phyloP scores from a whole-genome alignment of 2,113 vertebrate genomes.

The Poicephalus meyeri region DNA sequence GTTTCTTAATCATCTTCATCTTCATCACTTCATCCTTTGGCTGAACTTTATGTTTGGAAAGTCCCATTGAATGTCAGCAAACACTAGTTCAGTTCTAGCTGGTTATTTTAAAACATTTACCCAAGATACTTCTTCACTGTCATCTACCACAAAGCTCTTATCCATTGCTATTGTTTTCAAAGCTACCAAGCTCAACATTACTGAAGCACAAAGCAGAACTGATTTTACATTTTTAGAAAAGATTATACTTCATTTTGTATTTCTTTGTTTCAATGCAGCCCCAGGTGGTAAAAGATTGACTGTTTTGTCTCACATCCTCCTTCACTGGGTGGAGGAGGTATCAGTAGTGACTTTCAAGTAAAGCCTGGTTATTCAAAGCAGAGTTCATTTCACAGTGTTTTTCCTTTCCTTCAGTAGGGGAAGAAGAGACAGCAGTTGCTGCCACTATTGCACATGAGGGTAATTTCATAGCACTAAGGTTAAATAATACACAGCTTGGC shows the following conservation, averaged over 20 bases:
- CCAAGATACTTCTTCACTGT: background rate
- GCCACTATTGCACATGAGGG: background rate
- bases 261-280: background rate
- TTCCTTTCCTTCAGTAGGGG: background rate
- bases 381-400: background rate
- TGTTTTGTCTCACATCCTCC: accelerated
- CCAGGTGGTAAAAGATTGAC: background rate
- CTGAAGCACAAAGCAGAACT: background rate
- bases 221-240: background rate
- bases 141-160: background rate
- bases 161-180: background rate
- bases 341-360: background rate
- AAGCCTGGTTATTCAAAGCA: background rate
- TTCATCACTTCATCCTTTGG: background rate
- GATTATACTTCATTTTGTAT: background rate
- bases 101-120: background rate
- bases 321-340: background rate
- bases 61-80: background rate
- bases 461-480: background rate
- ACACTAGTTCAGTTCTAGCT: background rate
- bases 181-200: background rate
- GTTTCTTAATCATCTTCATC: background rate
- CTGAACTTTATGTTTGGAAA: background rate
- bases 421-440: background rate
- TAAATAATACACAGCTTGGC: background rate